Base-by-base conservation (phyloP, 2,797 vertebrate species). In the Parauchenoglanis ngamensis region DNA sequence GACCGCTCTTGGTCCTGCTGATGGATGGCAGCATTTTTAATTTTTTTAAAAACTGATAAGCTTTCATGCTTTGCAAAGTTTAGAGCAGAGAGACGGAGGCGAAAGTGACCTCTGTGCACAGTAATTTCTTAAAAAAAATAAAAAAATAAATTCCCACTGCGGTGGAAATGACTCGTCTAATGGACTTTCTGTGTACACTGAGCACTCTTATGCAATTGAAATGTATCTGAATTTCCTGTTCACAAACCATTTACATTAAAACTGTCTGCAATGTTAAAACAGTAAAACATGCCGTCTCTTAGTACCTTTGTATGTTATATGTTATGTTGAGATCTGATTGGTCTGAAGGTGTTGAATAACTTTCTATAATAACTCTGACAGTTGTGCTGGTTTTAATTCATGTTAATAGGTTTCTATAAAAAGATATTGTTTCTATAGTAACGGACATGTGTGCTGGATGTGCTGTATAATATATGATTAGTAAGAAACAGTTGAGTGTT, bases 41-140 rank as follows among this genome's bases (percentile, higher is more conserved):
- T 28, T 49, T 57, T 89, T 88, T 88, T 54, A 70, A 85, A 89
- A 87, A 89, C 89, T 81, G 88, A 92, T 91, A 91, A 92, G 89
- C 83, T 82, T 72, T 77, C 81, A 76, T 90, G 77, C 89, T 83
- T 84, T 84, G 87, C 73, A 61, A 80, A 85, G 72, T 86, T 89
- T 88, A 67, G 80, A 86, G 84, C n/a, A 49, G 35, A 49, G 40
- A 72, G n/a, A 84, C 13, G 23, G 90, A 88, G 75, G 54, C 82
- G 17, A 88, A 87, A 11, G 5, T 85, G 90, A 86, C 87, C 80
- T 72, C 21, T 85, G 65, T 56, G 40, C 83, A 70, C 17, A 70
- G 28, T 81, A 31, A 83, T 40, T 56, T 79, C 72, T 35, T 19
- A n/a, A 63, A 63, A 5, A 23, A 1, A 19, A 57, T 35, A 65